These are phyloP conservation scores for Chaunax sp. DNA, from an alignment of 2,797 vertebrate genomes.

Conservation along the genomic window DNA sequence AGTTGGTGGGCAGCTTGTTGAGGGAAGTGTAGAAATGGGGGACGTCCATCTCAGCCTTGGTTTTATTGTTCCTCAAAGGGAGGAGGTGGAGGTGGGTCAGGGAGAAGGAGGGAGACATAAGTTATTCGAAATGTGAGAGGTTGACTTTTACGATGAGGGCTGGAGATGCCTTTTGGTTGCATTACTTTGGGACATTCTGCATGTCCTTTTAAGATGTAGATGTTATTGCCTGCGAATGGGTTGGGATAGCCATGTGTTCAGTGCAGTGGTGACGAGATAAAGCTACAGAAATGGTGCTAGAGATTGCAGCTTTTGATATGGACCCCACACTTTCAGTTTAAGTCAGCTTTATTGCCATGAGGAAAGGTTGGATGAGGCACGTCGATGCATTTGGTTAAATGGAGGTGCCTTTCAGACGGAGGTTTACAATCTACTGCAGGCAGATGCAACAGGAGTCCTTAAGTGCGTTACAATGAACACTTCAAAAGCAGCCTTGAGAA, in stretches of 20 bases:
- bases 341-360: conserved; percentile 50
- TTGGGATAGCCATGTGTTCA: conserved; percentile 16
- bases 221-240: conserved; percentile 62
- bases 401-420: conserved; percentile 55
- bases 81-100: conserved; percentile 16
- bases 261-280: conserved; percentile 45
- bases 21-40: conserved; percentile 63
- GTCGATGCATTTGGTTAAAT: conserved; percentile 53
- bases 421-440: conserved; percentile 37
- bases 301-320: conserved; percentile 37
- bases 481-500: conserved; percentile 61
- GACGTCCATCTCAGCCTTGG: conserved; percentile 67
- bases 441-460: conserved; percentile 48
- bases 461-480: conserved; percentile 56
- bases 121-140: conserved; percentile 52
- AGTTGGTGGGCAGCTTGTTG: conserved; percentile 52
- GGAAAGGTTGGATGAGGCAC: conserved; percentile 36
- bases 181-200: conserved; percentile 49
- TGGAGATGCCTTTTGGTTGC: conserved; percentile 58
- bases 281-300: conserved; percentile 1
- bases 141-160: conserved; percentile 44
- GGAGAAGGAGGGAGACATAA: conserved; percentile 20
- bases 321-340: conserved; percentile 46
- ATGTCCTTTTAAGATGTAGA: conserved; percentile 68
- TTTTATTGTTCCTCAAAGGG: conserved; percentile 71